phyloP scores from a whole-genome alignment of 2,797 vertebrate species.

The Xenentodon cancila region DNA sequence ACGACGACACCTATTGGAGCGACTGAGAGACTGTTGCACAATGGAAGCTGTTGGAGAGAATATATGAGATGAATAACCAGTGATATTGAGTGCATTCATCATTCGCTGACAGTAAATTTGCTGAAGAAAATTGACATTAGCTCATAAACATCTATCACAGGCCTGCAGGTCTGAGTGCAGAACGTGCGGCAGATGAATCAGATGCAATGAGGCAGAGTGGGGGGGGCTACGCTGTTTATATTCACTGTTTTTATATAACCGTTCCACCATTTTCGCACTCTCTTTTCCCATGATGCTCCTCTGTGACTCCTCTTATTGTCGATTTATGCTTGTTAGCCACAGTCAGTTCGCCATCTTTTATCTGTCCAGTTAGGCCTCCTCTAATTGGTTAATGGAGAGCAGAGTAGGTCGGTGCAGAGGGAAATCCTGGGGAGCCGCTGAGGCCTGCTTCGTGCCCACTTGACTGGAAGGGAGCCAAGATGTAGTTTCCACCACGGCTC shows the following conservation, averaged over 20 bases:
- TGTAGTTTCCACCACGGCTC: slow-evolving; percentile 37
- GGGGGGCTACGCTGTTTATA: slow-evolving; percentile 27
- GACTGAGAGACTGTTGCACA: background rate
- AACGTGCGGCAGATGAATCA: slow-evolving; percentile 60
- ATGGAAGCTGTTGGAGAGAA: slow-evolving; percentile 38
- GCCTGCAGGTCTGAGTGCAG: slow-evolving; percentile 49
- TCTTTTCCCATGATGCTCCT: slow-evolving; percentile 24
- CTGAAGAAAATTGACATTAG: slow-evolving; percentile 72
- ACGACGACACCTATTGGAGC: slow-evolving; percentile 75
- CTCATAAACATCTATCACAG: slow-evolving; percentile 77
- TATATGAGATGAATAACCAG: slow-evolving; percentile 71
- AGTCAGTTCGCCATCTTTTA: slow-evolving; percentile 47
- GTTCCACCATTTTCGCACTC: slow-evolving; percentile 18
- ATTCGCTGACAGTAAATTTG: slow-evolving; percentile 72
- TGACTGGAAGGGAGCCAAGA: slow-evolving; percentile 70
- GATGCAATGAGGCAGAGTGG: slow-evolving; percentile 42
- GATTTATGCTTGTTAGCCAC: slow-evolving; percentile 46
- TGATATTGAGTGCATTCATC: slow-evolving; percentile 78
- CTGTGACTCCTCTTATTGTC: slow-evolving; percentile 34
- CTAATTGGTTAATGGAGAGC: slow-evolving; percentile 73
- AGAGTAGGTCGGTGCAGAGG: slow-evolving; percentile 53
- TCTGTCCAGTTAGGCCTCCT: slow-evolving; percentile 70
- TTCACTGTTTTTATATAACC: slow-evolving; percentile 39
- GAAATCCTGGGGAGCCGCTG: slow-evolving; percentile 61
- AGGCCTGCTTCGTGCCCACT: slow-evolving; percentile 70